Percentiles rank a stretch among this genome's conserved stretches.
Evolutionary conservation across 1,140 invertebrate genomes (phyloP).

Genomic region (Pachypeltis micranthus): DNA sequence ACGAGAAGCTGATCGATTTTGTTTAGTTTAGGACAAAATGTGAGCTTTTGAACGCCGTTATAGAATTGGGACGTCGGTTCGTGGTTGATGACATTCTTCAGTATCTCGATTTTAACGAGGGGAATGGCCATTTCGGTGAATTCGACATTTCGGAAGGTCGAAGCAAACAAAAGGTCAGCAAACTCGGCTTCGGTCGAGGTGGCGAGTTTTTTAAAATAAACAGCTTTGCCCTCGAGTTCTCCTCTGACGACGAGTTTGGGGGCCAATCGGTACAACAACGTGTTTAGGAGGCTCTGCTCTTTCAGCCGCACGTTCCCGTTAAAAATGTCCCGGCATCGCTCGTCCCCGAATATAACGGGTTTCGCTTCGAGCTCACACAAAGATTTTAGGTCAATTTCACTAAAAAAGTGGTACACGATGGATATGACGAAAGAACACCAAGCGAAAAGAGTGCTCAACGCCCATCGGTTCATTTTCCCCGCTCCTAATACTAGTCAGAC

Average conservation of each 20-base stretch:
- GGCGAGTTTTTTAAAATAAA: conserved; percentile 2
- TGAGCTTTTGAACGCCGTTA: background rate
- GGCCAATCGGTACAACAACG: background rate
- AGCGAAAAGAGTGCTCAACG: too few species aligned
- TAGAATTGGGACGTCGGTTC: background rate
- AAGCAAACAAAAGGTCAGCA: background rate
- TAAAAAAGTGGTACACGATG: background rate
- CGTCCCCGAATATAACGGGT: conserved; percentile 11
- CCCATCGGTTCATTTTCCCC: too few species aligned
- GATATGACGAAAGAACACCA: background rate
- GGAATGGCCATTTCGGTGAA: background rate
- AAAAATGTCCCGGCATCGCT: background rate
- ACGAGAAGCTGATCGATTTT: conserved; percentile 5
- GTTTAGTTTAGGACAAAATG: conserved; percentile 3
- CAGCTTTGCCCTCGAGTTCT: background rate
- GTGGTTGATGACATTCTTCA: background rate
- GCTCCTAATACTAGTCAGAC: too few species aligned
- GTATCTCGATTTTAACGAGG: background rate
- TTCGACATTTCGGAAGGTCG: conserved; percentile 1
- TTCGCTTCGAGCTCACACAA: background rate
- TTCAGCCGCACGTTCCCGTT: background rate
- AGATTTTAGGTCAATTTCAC: background rate
- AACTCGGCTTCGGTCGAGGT: conserved; percentile 4
- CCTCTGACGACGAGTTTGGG: background rate
- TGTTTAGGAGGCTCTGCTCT: background rate